phyloP scores from a whole-genome alignment of 2,888 invertebrate genomes.

The Rhaphigaster nebulosa region DNA sequence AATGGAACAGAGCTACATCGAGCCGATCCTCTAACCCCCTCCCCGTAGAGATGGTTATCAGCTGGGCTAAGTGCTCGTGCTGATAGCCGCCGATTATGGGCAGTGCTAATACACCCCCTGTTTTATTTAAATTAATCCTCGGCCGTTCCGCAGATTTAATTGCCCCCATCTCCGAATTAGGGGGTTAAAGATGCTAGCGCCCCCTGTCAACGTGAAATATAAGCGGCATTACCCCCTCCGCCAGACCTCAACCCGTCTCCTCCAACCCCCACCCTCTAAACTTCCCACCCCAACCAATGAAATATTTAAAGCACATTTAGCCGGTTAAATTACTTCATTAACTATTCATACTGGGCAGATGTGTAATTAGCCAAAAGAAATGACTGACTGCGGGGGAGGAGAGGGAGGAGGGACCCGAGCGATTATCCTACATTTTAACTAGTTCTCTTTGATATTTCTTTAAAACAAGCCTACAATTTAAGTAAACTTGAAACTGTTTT shows the following conservation, averaged over 20 bases:
- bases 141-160: slow-evolving; percentile 34
- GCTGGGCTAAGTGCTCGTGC: not conserved
- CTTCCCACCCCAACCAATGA: slow-evolving; percentile 1
- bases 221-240: slow-evolving; percentile 28
- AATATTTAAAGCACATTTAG: slow-evolving; percentile 49
- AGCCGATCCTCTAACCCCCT: too few relatives aligned
- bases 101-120: slow-evolving; percentile 38
- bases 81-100: slow-evolving; percentile 29
- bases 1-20: not conserved
- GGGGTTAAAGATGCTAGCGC: slow-evolving; percentile 37
- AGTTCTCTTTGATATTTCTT: not conserved
- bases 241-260: not conserved
- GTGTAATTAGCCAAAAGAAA: slow-evolving; percentile 22
- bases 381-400: not conserved
- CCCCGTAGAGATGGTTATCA: slow-evolving; percentile 5
- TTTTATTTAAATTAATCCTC: slow-evolving; percentile 48
- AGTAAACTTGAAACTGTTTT: not conserved
- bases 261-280: not conserved
- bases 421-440: not conserved
- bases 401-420: too few relatives aligned
- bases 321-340: slow-evolving; percentile 46
- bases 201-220: slow-evolving; percentile 48
- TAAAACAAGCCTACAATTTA: not conserved
- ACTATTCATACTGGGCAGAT: slow-evolving; percentile 6
- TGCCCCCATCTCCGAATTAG: slow-evolving; percentile 35